These are phyloP conservation scores for Capitulum mitella DNA, from an alignment of 2,888 invertebrate species.

Conservation along the genomic window DNA sequence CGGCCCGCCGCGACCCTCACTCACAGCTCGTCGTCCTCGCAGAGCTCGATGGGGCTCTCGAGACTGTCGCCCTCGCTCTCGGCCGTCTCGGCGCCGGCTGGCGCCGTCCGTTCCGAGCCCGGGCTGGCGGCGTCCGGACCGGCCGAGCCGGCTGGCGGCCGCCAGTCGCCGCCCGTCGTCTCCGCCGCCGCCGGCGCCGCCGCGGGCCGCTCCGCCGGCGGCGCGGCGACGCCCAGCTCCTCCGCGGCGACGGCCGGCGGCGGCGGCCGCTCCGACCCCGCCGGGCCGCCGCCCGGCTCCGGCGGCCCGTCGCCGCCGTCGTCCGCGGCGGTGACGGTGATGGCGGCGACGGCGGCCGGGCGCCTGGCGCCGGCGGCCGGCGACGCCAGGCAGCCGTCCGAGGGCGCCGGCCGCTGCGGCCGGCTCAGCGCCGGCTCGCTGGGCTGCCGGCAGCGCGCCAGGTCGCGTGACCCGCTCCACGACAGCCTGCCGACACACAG, in stretches of 20 bases:
- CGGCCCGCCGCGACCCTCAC: neutral
- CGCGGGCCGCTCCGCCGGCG: neutral
- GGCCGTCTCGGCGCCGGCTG: neutral
- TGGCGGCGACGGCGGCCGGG: neutral
- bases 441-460: neutral
- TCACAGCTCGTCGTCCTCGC: neutral
- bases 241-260: neutral
- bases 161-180: neutral
- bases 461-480: neutral
- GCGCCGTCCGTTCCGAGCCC: neutral
- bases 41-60: conserved; percentile 4
- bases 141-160: no score
- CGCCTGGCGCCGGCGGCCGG: no score
- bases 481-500: neutral
- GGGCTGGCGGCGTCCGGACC: neutral
- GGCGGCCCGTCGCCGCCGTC: no score
- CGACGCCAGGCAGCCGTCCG: neutral
- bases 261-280: no score
- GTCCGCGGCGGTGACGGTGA: neutral
- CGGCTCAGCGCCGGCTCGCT: neutral
- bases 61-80: conserved; percentile 19
- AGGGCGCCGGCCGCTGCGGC: neutral
- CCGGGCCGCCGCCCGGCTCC: no score
- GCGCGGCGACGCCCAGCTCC: neutral
- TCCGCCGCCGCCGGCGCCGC: neutral